Conservation (phyloP, 1,140 invertebrate species). For the Papilio aristodemus region DNA sequence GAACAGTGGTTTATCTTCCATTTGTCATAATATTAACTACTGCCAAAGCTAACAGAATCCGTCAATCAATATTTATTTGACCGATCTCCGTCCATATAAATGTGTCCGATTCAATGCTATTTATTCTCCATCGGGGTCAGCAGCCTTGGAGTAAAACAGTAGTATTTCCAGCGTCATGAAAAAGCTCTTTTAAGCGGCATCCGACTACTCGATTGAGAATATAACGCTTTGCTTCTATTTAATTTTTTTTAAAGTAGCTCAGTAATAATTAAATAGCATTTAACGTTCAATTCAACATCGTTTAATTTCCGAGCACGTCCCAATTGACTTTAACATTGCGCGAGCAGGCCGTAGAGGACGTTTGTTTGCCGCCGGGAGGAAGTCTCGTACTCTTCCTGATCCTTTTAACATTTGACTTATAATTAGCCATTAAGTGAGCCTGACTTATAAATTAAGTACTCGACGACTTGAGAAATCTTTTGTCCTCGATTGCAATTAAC, state of each 20-base stretch:
- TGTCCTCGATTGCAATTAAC: not conserved
- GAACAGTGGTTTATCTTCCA: not conserved
- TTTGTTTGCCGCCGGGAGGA: not conserved
- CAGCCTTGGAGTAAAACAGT: not conserved
- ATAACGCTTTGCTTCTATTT: not conserved
- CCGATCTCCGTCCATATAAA: not conserved
- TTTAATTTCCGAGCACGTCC: conserved; percentile 15
- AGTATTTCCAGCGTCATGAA: not conserved
- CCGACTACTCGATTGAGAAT: too few relatives aligned
- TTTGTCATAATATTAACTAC: not conserved
- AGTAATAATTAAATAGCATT: conserved; percentile 18
- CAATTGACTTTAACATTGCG: conserved; percentile 22
- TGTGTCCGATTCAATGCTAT: not conserved
- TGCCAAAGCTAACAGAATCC: conserved; percentile 4
- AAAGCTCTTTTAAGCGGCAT: not conserved
- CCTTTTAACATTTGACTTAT: conserved; percentile 12
- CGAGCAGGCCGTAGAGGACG: not conserved
- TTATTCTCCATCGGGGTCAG: not conserved
- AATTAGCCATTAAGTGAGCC: not conserved
- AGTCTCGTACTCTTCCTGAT: conserved; percentile 23
- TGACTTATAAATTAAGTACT: conserved; percentile 1
- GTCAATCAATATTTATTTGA: conserved; percentile 11
- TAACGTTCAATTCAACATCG: not conserved
- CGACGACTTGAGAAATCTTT: not conserved
- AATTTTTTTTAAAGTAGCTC: not conserved